Evolutionary conservation across 30 jellyfish, hydroid and myxozoan species (phyloP).

Genomic region (Aurelia aurita complex sp. Pacific): DNA sequence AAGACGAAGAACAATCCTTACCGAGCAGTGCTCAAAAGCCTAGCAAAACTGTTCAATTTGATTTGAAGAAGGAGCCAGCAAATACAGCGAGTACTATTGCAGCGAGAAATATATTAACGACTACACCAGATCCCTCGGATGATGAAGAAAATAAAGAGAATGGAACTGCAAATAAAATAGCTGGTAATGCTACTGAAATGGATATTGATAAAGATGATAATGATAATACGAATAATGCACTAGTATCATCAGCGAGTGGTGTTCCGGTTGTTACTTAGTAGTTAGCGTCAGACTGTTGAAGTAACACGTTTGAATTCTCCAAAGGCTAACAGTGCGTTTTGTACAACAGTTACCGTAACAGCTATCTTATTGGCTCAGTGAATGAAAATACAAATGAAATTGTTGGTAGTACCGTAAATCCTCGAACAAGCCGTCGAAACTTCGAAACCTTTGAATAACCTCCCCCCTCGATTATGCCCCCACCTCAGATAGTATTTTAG

Average conservation of each 20-base stretch:
- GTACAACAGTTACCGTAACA: too few species aligned
- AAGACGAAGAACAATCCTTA: constrained; percentile 16
- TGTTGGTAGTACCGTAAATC: too few species aligned
- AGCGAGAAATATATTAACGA: constrained; percentile 46
- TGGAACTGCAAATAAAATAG: constrained; percentile 7
- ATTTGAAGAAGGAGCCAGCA: constrained; percentile 27
- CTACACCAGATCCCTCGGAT: constrained; percentile 72
- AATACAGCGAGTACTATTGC: constrained; percentile 54
- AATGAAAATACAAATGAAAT: too few species aligned
- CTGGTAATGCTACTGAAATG: constrained; percentile 23
- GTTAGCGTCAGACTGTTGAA: not conserved
- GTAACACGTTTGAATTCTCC: too few species aligned
- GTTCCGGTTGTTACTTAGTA: constrained; percentile 40
- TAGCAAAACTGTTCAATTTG: constrained; percentile 29
- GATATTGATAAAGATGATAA: constrained; percentile 42
- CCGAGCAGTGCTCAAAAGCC: not conserved
- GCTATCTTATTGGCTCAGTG: too few species aligned
- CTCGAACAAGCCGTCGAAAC: too few species aligned
- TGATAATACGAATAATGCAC: constrained; percentile 5
- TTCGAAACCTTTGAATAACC: too few species aligned
- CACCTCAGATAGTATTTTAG: too few species aligned
- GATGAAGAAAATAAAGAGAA: constrained; percentile 37
- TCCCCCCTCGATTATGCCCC: too few species aligned
- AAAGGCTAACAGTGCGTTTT: too few species aligned
- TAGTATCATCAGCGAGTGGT: constrained; percentile 4